phyloP scores from a whole-genome alignment of 2,797 vertebrate genomes.

The Loriculus beryllinus region DNA sequence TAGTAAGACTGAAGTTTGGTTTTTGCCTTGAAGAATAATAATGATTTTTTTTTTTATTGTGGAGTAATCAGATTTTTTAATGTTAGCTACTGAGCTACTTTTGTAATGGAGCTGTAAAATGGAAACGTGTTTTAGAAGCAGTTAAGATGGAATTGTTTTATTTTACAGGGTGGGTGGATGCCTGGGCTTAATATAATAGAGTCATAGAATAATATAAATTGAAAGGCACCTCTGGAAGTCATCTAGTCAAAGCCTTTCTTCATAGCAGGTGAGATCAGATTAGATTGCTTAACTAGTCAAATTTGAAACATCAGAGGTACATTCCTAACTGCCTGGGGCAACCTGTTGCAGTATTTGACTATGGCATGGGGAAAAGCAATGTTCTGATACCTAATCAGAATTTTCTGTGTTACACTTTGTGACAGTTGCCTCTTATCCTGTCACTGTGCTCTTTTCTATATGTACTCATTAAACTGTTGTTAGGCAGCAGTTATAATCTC shows the following conservation, averaged over 20 bases:
- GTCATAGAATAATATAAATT: not conserved
- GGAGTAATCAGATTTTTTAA: not conserved
- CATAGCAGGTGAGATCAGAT: conserved; percentile 9
- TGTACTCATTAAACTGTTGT: not conserved
- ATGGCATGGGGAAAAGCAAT: not conserved
- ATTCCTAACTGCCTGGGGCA: not conserved
- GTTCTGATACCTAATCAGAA: not conserved
- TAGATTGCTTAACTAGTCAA: conserved; percentile 4
- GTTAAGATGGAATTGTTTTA: conserved; percentile 23
- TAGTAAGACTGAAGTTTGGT: not conserved
- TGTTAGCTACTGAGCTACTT: not conserved
- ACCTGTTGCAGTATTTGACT: not conserved
- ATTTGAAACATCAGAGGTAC: not conserved
- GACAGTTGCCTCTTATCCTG: not conserved
- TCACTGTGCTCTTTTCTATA: not conserved
- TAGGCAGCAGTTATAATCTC: not conserved
- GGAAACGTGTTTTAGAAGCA: not conserved
- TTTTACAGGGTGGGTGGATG: conserved; percentile 6
- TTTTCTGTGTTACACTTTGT: not conserved
- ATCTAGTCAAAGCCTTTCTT: not conserved
- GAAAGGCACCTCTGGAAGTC: conserved; percentile 23
- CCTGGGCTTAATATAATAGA: not conserved
- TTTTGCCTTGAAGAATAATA: not conserved
- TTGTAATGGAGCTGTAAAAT: not conserved
- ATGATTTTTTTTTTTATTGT: not conserved